phyloP scores from a whole-genome alignment of 2,888 invertebrate species.

The Amphipoea lucens region DNA sequence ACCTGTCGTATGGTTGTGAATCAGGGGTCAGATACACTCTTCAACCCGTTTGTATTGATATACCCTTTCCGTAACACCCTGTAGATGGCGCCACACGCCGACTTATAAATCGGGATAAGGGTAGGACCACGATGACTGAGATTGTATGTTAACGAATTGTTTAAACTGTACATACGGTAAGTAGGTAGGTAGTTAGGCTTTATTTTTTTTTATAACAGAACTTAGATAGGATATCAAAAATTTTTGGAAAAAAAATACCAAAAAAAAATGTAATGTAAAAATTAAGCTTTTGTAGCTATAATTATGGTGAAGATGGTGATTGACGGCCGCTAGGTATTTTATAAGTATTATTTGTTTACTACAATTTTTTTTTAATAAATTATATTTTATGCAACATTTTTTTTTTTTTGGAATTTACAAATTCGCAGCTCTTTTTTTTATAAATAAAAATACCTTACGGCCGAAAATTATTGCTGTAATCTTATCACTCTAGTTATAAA shows the following conservation, averaged over 20 bases:
- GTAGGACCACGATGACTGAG: not conserved
- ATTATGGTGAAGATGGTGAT: constrained; percentile 15
- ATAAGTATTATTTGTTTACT: not conserved
- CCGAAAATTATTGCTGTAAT: constrained; percentile 23
- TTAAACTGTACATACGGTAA: constrained; percentile 34
- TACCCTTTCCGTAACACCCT: too few relatives aligned
- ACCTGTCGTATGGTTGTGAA: too few relatives aligned
- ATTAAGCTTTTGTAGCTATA: constrained; percentile 46
- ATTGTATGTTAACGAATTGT: not conserved
- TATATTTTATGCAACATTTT: not conserved
- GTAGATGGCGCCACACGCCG: not conserved
- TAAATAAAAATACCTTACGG: not conserved
- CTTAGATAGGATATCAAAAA: constrained; percentile 65
- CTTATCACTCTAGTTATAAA: constrained; percentile 5
- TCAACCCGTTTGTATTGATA: too few relatives aligned
- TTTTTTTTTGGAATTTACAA: not conserved
- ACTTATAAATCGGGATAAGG: not conserved
- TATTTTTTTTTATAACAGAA: constrained; percentile 40
- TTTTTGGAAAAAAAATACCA: constrained; percentile 72
- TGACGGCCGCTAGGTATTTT: constrained; percentile 4
- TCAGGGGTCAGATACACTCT: too few relatives aligned
- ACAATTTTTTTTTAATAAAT: not conserved
- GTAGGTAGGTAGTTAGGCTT: constrained; percentile 8
- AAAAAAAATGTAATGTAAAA: constrained; percentile 66
- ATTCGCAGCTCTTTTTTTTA: not conserved